These are phyloP conservation scores for Mesocentrotus franciscanus DNA, from an alignment of 53 echinoderm and acorn worm genomes.

Conservation along the genomic window DNA sequence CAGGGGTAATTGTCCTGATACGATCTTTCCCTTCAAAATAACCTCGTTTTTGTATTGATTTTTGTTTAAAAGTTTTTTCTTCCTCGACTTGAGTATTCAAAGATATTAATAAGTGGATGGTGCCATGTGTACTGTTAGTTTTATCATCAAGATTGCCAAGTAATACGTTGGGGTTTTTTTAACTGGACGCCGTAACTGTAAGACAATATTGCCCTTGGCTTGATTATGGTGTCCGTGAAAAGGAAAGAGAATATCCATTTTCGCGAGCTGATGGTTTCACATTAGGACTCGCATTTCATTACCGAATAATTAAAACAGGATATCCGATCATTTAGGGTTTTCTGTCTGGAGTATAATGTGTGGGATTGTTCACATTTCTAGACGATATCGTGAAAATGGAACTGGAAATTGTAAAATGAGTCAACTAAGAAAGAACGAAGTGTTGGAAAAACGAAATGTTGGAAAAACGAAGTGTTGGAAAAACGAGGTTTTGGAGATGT, in stretches of 20 bases:
- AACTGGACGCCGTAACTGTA: neutral
- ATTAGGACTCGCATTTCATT: constrained; percentile 4
- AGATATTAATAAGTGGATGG: neutral
- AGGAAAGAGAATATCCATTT: constrained; percentile 11
- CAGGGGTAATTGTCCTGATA: too few species aligned
- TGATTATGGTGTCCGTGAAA: neutral
- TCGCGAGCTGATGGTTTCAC: neutral
- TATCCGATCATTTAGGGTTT: neutral
- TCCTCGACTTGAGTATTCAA: neutral
- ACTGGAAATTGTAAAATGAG: neutral
- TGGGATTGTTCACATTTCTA: neutral
- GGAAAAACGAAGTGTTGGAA: too few species aligned
- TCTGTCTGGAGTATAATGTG: neutral
- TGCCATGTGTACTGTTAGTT: neutral
- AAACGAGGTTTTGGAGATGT: too few species aligned
- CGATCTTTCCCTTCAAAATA: neutral
- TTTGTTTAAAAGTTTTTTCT: neutral
- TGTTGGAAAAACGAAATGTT: neutral
- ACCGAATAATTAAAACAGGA: neutral
- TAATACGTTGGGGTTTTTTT: neutral
- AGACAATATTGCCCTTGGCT: constrained; percentile 2
- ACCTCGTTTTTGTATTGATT: neutral
- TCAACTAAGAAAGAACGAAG: neutral
- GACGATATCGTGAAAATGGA: neutral
- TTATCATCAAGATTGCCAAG: neutral